Base-by-base conservation (phyloP, 2,888 invertebrate genomes). In the Morpho achilles region DNA sequence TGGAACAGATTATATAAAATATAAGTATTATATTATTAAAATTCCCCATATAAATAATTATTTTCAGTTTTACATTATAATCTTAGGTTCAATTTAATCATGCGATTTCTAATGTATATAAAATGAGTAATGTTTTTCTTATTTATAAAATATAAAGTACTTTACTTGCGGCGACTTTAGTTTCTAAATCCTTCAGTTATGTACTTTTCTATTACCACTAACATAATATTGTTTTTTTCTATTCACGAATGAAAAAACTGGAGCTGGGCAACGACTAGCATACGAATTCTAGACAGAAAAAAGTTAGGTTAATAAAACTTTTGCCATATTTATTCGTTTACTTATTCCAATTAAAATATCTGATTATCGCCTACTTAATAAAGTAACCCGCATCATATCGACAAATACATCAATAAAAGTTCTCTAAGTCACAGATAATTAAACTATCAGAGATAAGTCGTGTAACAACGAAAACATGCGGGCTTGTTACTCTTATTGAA, bases 381-480 rank as follows among this genome's bases (percentile, higher is more conserved):
- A 56, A 69, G 66, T 64, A 62, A 64, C 75, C 76, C 76, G 76
- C 75, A 76, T 75, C 61, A 56, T 61, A 67, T 59, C 63, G 60
- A 62, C 66, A 69, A 69, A 73, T 69, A 70, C 71, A 67, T 69
- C 69, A 75, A 74, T 74, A 75, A 75, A 74, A 72, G 66, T 71
- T 69, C 68, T 66, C 68, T 65, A 73, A 72, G 69, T 69, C 68
- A 67, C 59, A 67, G 69, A 67, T 68, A 74, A 73, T 74, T 73
- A 71, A 71, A 69, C 67, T 71, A 71, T 70, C 72, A 68, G 69
- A 73, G 71, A 73, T 72, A 69, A 70, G 65, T 71, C 67, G 64
- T 59, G 52, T 65, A 64, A 64, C 59, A 64, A 69, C 69, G 64
- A 60, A 62, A 64, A 65, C 65, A 76, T 76, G 74, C 76, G 76